Evolutionary conservation across 2,113 vertebrate species (phyloP).

Genomic region (human): GRCh38 chr3:36616001-36616500

Average conservation of each 20-base stretch:
- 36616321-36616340: not conserved
- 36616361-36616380: too few relatives aligned
- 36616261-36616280: not conserved
- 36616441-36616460: too few relatives aligned
- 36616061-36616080: conserved; percentile 83
- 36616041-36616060: conserved; percentile 80
- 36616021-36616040: conserved; percentile 58
- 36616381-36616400: not conserved
- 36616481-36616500: not conserved
- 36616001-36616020: conserved; percentile 63
- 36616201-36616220: too few relatives aligned
- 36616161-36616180: too few relatives aligned
- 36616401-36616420: not conserved
- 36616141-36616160: conserved; percentile 64
- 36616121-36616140: conserved; percentile 64
- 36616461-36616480: too few relatives aligned
- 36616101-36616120: conserved; percentile 79
- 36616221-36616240: too few relatives aligned
- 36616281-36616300: not conserved
- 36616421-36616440: not conserved
- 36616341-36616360: not conserved
- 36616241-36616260: conserved; percentile 17
- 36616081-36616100: conserved; percentile 85
- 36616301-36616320: not conserved
- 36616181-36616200: too few relatives aligned